Percentiles rank a stretch among this genome's conserved stretches.
Conservation (phyloP, 2,888 invertebrate species). For the Folsomia candida region DNA sequence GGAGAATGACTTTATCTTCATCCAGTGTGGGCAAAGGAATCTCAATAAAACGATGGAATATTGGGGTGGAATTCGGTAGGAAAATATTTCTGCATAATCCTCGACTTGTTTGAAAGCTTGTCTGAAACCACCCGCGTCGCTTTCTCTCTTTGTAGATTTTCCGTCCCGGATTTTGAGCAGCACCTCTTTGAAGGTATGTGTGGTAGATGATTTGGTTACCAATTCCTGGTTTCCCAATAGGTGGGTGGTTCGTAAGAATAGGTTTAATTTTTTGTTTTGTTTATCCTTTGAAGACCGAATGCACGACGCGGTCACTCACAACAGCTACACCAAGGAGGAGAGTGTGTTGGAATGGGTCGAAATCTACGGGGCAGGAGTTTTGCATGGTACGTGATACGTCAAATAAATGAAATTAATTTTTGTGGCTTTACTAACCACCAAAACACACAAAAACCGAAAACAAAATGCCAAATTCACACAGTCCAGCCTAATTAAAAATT, state of each 20-base stretch:
- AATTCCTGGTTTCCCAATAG: no score
- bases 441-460: no score
- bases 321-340: constrained; percentile 65
- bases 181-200: no score
- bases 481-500: no score
- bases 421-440: no score
- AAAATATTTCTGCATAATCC: background rate
- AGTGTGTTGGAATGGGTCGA: constrained; percentile 77
- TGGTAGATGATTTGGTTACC: no score
- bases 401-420: no score
- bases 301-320: constrained; percentile 77
- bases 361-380: constrained; percentile 87
- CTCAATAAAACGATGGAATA: constrained; percentile 67
- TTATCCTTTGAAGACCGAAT: constrained; percentile 62
- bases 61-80: constrained; percentile 86
- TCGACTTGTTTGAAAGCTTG: background rate
- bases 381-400: no score
- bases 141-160: constrained; percentile 63
- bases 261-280: no score
- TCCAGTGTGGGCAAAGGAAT: constrained; percentile 79
- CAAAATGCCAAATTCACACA: no score
- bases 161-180: constrained; percentile 85
- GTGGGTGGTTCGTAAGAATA: no score
- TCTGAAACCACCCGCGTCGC: no score
- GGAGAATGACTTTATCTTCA: constrained; percentile 88